Conservation (phyloP, 1,140 invertebrate species). For the Armadillidium nasatum region DNA sequence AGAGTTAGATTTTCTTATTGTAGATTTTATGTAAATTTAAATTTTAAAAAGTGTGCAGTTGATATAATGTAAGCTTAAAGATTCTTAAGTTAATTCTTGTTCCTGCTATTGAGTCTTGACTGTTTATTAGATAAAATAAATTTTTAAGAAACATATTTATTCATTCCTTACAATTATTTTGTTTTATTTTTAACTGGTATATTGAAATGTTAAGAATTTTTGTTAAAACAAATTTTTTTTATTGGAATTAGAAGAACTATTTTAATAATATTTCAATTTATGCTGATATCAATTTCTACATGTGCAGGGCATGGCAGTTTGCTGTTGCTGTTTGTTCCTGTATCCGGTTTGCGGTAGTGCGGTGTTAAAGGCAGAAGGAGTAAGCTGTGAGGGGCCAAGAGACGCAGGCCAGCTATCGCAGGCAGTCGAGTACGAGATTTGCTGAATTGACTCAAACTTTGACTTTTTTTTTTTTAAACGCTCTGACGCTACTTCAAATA, state of each 20-base stretch:
- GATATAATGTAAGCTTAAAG: too few relatives aligned
- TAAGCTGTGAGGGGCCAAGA: not conserved
- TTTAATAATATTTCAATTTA: not conserved
- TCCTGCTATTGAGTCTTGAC: not conserved
- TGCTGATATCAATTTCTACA: conserved; percentile 8
- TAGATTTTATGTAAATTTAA: too few relatives aligned
- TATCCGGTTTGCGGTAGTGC: conserved; percentile 4
- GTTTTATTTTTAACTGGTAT: not conserved
- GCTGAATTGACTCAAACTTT: not conserved
- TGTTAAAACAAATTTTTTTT: not conserved
- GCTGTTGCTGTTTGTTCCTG: conserved; percentile 8
- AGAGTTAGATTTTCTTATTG: too few relatives aligned
- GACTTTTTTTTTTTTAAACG: not conserved
- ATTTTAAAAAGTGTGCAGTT: too few relatives aligned
- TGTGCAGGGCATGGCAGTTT: conserved; percentile 6
- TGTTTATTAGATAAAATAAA: conserved; percentile 4
- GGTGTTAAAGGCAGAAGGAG: not conserved
- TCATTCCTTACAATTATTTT: conserved; percentile 2
- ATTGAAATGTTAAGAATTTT: not conserved
- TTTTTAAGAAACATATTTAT: not conserved
- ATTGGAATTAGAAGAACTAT: not conserved
- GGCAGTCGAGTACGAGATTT: not conserved
- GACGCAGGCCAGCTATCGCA: not conserved
- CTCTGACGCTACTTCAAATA: not conserved
- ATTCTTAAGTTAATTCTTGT: too few relatives aligned